phyloP scores from a whole-genome alignment of 2,797 vertebrate genomes.

The Rhinogobio ventralis region DNA sequence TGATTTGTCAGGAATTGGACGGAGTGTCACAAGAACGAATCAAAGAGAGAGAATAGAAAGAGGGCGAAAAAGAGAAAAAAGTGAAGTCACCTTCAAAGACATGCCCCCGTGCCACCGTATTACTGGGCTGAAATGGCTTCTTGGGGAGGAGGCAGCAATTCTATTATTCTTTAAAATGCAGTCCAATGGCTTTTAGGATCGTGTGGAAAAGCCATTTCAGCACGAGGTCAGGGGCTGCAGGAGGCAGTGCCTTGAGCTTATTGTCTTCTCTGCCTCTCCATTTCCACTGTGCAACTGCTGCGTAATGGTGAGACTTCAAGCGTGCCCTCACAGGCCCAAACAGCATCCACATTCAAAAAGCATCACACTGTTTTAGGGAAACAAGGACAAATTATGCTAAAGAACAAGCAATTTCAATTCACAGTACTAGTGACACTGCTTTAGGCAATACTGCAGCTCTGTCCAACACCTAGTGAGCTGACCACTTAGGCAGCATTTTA shows the following conservation, averaged over 20 bases:
- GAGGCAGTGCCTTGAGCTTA: constrained; percentile 77
- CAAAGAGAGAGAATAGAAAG: constrained; percentile 52
- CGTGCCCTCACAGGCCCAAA: constrained; percentile 86
- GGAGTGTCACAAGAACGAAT: constrained; percentile 34
- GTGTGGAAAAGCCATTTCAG: constrained; percentile 82
- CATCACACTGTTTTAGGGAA: constrained; percentile 18
- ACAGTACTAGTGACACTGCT: neutral
- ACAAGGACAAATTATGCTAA: constrained; percentile 14
- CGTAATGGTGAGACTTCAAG: constrained; percentile 80
- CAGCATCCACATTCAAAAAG: constrained; percentile 69
- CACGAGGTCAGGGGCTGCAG: constrained; percentile 76
- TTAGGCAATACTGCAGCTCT: neutral
- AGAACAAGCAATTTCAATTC: constrained; percentile 2
- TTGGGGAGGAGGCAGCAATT: constrained; percentile 74
- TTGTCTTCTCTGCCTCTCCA: constrained; percentile 81
- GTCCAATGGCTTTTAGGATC: constrained; percentile 78
- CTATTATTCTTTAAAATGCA: constrained; percentile 86
- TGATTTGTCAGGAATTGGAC: constrained; percentile 41
- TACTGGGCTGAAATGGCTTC: constrained; percentile 83
- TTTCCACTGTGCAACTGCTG: constrained; percentile 80
- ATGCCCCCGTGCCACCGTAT: constrained; percentile 75
- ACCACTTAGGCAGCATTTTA: neutral
- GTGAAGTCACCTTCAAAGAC: constrained; percentile 84
- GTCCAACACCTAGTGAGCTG: neutral
- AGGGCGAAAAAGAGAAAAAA: constrained; percentile 63